Percentiles rank a stretch among this genome's conserved stretches.
phyloP scores from a whole-genome alignment of 2,113 vertebrate species.

The Coptodon rendalli region DNA sequence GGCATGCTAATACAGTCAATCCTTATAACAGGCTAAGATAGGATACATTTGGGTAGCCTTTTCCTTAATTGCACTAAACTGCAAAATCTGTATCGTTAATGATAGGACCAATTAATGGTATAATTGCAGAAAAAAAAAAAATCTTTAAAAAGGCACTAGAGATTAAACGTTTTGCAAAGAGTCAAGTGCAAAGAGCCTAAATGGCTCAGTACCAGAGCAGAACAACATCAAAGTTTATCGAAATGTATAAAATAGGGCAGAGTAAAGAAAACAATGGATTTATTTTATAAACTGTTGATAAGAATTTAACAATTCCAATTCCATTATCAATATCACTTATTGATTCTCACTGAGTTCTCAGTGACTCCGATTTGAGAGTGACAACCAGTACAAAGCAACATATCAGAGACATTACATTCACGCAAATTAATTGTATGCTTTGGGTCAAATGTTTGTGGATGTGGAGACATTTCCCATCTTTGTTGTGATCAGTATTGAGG shows the following conservation, averaged over 20 bases:
- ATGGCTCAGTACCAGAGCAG: not conserved
- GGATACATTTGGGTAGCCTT: not conserved
- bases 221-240: not conserved
- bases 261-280: not conserved
- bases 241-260: not conserved
- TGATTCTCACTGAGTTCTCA: not conserved
- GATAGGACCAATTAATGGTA: not conserved
- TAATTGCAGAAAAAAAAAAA: not conserved
- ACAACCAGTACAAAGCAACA: not conserved
- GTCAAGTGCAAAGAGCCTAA: not conserved
- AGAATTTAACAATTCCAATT: not conserved
- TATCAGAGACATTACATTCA: not conserved
- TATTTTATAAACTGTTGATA: not conserved
- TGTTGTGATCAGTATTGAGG: not conserved
- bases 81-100: not conserved
- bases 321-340: not conserved
- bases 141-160: not conserved
- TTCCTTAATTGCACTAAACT: not conserved
- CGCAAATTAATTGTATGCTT: not conserved
- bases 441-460: not conserved
- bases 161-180: not conserved
- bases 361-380: not conserved
- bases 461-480: not conserved
- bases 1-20: not conserved
- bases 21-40: not conserved